Base-by-base conservation (phyloP, 2,797 vertebrate species). In the Manis pentadactyla region DNA sequence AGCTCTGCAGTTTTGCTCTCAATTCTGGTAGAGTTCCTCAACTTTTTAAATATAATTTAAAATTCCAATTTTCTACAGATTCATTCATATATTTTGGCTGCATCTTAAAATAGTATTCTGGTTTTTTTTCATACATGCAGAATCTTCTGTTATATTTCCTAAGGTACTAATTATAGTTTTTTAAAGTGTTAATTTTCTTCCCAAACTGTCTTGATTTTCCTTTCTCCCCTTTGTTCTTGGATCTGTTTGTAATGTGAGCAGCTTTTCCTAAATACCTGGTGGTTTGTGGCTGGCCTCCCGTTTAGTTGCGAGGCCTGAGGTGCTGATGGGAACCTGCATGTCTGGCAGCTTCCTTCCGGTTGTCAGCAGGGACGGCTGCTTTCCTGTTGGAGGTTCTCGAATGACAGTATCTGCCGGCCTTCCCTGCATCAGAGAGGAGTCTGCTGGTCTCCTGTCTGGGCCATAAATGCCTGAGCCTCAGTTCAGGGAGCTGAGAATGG, bases 131-230 rank as follows among this genome's bases (percentile, higher is more conserved):
- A 37, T 71, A 31, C 4, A 29, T 68, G 31, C 13, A 57, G 49
- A 93, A 23, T 64, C 23, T n/a, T 73, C 25, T 79, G 51, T 91
- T 27, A 63, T 94, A 27, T 93, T 81, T 85, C n/a, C 77, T 64
- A 34, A 37, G 42, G 49, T 46, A 75, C 13, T 64, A 63, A 68
- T 68, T 39, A 39, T 15, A 29, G 17, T 64, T 46, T 82, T 89
- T 73, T 21, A 1, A 57, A 85, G 19, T 77, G 49, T 93, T 90
- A 15, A 75, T 71, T 90, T 95, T 42, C 61, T 82, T 93, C 13
- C 74, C 82, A n/a, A 19, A 66, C 37, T 63, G n/a, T 57, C 46
- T 74, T 91, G 37, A 17, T 61, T 83, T 75, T 83, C 29, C 46
- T 42, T 53, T 87, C 83, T 31, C n/a, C 66, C 74, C 79, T 75